Evolutionary conservation across 2,113 vertebrate genomes (phyloP), one percentile per base, ranked within the genome.

Genomic region (Colinus virginianus): DNA sequence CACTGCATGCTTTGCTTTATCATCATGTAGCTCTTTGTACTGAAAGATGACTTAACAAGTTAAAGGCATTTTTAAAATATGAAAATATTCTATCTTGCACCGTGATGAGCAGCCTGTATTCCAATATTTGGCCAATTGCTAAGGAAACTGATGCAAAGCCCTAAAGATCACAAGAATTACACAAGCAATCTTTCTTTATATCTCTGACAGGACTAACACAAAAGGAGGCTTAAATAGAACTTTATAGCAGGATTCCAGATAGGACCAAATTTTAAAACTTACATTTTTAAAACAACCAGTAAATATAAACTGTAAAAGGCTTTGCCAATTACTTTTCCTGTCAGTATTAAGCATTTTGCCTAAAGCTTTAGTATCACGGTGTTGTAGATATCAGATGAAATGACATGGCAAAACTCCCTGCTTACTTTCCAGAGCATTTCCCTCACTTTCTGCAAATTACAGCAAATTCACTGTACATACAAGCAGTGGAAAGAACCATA

Each of bases 311-410:
- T 88, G 81, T 64, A 91, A 93, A 80, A 81, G 72, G 64, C 30
- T 90, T 91, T 78, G 81, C 74, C 84, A 78, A 59, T 88, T 96
- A 87, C 84, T 91, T 95, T 95, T 91, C 79, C 84, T 93, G 94
- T 94, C 93, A 88, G 70, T 92, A 88, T 94, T 91, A 94, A 92
- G 59, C 67, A 93, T 90, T 88, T 96, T 94, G 92, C 96, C 95
- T 96, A 93, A 93, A 96, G 91, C 91, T 96, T 94, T 97, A 74
- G 96, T 96, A 95, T 95, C 17, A 0, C 87, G 90, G 59, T 76
- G 76, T 78, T 93, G 34, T 49, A 79, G 72, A 80, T 95, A 96
- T 96, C 93, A 95, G 94, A 95, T 94, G 84, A 96, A 96, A 96
- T 1, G 10, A 90, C 84, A 84, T 78, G 87, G 78, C 63, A 93